These are phyloP conservation scores for Callipepla californica DNA, from an alignment of 2,113 vertebrate genomes.

Conservation along the genomic window DNA sequence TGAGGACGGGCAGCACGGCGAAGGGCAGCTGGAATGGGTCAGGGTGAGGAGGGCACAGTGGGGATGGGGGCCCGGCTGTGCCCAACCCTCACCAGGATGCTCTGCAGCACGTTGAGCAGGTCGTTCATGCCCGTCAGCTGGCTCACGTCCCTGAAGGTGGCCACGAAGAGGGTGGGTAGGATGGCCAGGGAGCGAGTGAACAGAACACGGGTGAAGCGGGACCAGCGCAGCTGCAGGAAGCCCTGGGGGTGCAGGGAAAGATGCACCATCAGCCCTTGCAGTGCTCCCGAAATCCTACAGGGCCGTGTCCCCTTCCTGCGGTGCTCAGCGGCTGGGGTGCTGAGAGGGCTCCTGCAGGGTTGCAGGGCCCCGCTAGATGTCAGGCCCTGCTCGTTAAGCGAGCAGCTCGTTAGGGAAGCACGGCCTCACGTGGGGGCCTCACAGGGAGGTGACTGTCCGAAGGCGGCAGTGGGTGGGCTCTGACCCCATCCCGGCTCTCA, in stretches of 20 bases:
- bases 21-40: constrained; percentile 79
- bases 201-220: constrained; percentile 78
- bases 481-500: neutral
- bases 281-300: neutral
- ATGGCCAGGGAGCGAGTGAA: constrained; percentile 83
- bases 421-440: rapidly evolving
- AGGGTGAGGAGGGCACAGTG: rapidly evolving
- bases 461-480: neutral
- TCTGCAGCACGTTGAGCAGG: constrained; percentile 84
- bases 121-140: constrained; percentile 82
- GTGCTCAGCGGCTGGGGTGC: neutral
- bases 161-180: constrained; percentile 79
- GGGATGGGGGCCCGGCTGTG: neutral
- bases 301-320: neutral
- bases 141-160: constrained; percentile 75
- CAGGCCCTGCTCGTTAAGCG: constrained; percentile 1
- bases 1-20: constrained; percentile 80
- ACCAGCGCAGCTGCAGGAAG: constrained; percentile 82
- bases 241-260: constrained; percentile 55
- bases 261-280: rapidly evolving
- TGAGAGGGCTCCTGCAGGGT: neutral
- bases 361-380: constrained; percentile 3
- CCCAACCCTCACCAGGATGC: constrained; percentile 77
- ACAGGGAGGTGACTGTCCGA: rapidly evolving
- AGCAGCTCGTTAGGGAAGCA: neutral